These are phyloP conservation scores for Drosophila fungiperda DNA, from an alignment of 2,888 invertebrate species.

Conservation along the genomic window DNA sequence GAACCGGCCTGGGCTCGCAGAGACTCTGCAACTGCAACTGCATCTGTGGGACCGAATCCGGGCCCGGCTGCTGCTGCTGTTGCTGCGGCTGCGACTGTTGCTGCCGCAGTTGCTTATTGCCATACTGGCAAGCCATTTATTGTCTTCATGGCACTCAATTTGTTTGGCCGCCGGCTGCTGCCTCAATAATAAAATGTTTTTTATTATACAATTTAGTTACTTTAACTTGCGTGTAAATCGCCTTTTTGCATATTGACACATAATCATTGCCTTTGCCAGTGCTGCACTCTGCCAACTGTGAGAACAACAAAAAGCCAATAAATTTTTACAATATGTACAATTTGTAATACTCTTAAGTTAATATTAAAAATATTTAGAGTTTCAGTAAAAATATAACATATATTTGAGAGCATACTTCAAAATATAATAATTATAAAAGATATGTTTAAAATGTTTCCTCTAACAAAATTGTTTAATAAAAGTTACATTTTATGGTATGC, in stretches of 20 bases:
- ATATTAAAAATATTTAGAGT: background rate
- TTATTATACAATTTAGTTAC: constrained; percentile 79
- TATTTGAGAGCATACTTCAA: background rate
- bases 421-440: background rate
- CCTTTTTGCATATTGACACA: constrained; percentile 79
- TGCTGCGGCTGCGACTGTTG: constrained; percentile 33
- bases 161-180: constrained; percentile 77
- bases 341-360: constrained; percentile 14
- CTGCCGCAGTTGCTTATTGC: constrained; percentile 48
- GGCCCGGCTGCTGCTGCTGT: constrained; percentile 41
- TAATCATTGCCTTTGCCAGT: constrained; percentile 74
- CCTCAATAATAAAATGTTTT: constrained; percentile 78
- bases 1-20: constrained; percentile 59
- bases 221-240: constrained; percentile 78
- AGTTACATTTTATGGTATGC: background rate
- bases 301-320: constrained; percentile 33
- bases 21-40: constrained; percentile 30
- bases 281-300: constrained; percentile 42
- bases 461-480: background rate
- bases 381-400: background rate
- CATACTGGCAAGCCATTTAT: constrained; percentile 69
- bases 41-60: constrained; percentile 41
- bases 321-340: background rate
- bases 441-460: background rate
- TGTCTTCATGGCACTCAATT: constrained; percentile 80